Conservation (phyloP, 2,888 invertebrate genomes). For the Hylaea fasciaria region DNA sequence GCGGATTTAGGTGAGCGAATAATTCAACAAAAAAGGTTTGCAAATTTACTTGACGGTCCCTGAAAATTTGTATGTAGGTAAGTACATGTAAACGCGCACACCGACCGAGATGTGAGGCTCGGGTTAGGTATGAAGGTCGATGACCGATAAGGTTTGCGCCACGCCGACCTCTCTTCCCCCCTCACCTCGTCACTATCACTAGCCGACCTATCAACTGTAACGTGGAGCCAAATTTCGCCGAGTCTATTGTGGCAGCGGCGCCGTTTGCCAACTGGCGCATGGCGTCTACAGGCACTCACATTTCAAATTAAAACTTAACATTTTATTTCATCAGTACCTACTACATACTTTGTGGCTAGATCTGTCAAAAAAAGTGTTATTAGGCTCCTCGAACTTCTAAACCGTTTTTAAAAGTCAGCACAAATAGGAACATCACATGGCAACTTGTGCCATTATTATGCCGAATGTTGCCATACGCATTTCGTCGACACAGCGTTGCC, state of each 20-base stretch:
- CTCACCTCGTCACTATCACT: conserved; percentile 60
- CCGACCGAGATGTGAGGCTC: conserved; percentile 78
- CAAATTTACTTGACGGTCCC: conserved; percentile 53
- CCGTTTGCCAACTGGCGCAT: conserved; percentile 29
- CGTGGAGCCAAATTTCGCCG: conserved; percentile 52
- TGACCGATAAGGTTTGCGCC: conserved; percentile 81
- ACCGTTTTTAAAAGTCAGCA: background rate
- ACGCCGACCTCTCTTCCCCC: conserved; percentile 67
- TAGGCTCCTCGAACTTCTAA: background rate
- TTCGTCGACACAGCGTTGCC: conserved; percentile 16
- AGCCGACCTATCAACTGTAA: conserved; percentile 60
- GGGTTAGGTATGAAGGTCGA: conserved; percentile 82
- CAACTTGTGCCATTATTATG: conserved; percentile 4
- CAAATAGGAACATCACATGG: background rate
- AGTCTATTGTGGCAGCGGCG: conserved; percentile 34
- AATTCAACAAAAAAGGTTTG: conserved; percentile 47
- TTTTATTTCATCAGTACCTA: too few species aligned
- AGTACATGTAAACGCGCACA: conserved; percentile 60
- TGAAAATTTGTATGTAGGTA: conserved; percentile 55
- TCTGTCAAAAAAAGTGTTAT: background rate
- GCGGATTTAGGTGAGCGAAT: conserved; percentile 45
- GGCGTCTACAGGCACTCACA: conserved; percentile 21
- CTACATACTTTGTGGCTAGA: background rate
- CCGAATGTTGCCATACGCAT: conserved; percentile 2
- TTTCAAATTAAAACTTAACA: conserved; percentile 21